phyloP scores from a whole-genome alignment of 2,113 vertebrate genomes.

The Osmerus mordax region DNA sequence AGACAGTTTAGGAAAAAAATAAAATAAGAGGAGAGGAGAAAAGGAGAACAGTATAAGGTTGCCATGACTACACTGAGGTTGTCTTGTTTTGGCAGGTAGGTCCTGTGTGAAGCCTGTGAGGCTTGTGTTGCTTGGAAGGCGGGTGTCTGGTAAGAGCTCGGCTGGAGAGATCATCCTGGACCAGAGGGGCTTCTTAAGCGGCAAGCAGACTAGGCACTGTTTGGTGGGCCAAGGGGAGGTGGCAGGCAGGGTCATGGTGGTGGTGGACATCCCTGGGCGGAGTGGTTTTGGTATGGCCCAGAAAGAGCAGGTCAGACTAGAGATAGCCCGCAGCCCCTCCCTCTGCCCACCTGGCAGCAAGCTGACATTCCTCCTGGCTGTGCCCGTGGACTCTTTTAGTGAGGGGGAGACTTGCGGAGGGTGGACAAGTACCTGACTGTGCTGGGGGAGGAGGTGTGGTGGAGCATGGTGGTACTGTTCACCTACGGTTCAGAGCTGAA shows the following conservation, averaged over 20 bases:
- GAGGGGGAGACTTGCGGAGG: conserved; percentile 40
- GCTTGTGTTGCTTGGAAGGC: conserved; percentile 56
- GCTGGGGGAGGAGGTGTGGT: conserved; percentile 39
- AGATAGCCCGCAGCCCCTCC: conserved; percentile 30
- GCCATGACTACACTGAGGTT: neutral
- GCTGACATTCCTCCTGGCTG: conserved; percentile 36
- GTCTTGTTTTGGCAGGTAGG: neutral
- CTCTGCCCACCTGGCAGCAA: conserved; percentile 27
- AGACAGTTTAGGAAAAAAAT: too few species aligned
- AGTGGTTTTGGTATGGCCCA: conserved; percentile 45
- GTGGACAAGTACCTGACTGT: conserved; percentile 40
- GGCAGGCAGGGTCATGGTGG: conserved; percentile 17
- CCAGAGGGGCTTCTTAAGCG: conserved; percentile 17
- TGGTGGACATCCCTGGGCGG: conserved; percentile 60
- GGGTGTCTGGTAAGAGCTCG: conserved; percentile 53
- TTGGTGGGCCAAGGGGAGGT: conserved; percentile 14
- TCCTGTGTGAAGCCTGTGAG: neutral
- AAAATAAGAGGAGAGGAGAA: too few species aligned
- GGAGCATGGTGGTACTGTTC: conserved; percentile 45
- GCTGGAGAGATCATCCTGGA: conserved; percentile 47
- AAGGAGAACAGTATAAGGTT: neutral
- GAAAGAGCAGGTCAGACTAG: conserved; percentile 23
- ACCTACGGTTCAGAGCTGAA: conserved; percentile 46
- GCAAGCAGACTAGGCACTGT: conserved; percentile 31
- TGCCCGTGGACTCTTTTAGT: conserved; percentile 47